Conservation (phyloP, 1,140 invertebrate species). For the Drosophila paulistorum region DNA sequence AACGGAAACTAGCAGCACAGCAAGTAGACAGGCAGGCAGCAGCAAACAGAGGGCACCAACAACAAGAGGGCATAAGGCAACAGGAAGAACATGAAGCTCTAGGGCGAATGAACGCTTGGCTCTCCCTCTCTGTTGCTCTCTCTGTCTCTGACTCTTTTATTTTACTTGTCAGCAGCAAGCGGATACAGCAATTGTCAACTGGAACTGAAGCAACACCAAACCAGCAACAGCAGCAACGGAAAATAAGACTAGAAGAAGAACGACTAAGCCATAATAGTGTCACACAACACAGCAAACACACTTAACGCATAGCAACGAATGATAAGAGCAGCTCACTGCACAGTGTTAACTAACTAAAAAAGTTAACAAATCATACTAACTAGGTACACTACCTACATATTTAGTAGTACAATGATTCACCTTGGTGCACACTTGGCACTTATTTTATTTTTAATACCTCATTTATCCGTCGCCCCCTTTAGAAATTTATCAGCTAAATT, state of each 20-base stretch:
- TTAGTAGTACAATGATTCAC: too few species aligned
- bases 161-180: conserved; percentile 55
- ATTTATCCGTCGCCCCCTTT: too few species aligned
- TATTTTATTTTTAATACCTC: not conserved
- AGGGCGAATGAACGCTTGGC: conserved; percentile 18
- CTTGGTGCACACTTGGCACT: not conserved
- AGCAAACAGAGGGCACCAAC: conserved; percentile 7
- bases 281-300: conserved; percentile 39
- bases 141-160: not conserved
- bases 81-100: conserved; percentile 1
- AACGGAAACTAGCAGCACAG: conserved; percentile 53
- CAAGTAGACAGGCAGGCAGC: conserved; percentile 6
- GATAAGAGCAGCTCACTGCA: conserved; percentile 9
- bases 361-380: not conserved
- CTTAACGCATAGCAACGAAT: conserved; percentile 19
- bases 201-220: conserved; percentile 30
- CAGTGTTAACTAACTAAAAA: not conserved
- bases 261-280: conserved; percentile 44
- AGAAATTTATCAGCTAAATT: not conserved
- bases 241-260: conserved; percentile 36
- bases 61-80: conserved; percentile 2
- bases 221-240: conserved; percentile 25
- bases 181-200: conserved; percentile 75
- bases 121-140: too few species aligned
- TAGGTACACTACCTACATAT: too few species aligned